phyloP scores from a whole-genome alignment of 1,140 invertebrate species.

The Pachypeltis micranthus region DNA sequence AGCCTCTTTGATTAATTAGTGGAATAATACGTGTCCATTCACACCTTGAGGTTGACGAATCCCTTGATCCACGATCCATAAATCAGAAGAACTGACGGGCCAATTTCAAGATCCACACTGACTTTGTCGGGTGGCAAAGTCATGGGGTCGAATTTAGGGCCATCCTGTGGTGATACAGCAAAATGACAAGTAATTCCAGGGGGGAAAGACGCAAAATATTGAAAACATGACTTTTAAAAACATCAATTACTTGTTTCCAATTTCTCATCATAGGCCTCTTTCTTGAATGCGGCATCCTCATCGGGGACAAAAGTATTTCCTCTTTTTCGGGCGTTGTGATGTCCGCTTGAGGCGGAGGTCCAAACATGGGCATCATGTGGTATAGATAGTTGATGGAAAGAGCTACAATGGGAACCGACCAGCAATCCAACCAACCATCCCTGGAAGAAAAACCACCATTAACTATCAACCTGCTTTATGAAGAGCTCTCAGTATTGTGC shows the following conservation, averaged over 20 bases:
- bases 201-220: too few species aligned
- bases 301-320: constrained; percentile 79
- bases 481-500: too few species aligned
- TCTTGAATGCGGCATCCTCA: constrained; percentile 68
- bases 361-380: constrained; percentile 76
- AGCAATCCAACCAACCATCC: constrained; percentile 88
- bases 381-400: constrained; percentile 82
- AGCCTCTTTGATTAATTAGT: not conserved
- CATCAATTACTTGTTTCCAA: constrained; percentile 40
- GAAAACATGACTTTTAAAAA: not conserved
- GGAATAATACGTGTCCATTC: not conserved
- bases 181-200: too few species aligned
- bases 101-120: constrained; percentile 82
- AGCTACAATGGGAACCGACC: constrained; percentile 86
- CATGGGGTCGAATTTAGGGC: constrained; percentile 73
- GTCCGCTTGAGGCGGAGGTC: constrained; percentile 74
- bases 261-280: constrained; percentile 51
- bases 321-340: constrained; percentile 89
- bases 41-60: constrained; percentile 72
- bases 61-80: constrained; percentile 83
- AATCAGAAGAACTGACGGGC: constrained; percentile 74
- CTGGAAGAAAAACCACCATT: constrained; percentile 35
- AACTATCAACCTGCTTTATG: too few species aligned
- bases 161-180: constrained; percentile 30
- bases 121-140: constrained; percentile 74